These are phyloP conservation scores for Notamacropus eugenii DNA, from an alignment of 2,797 vertebrate species.

Conservation along the genomic window DNA sequence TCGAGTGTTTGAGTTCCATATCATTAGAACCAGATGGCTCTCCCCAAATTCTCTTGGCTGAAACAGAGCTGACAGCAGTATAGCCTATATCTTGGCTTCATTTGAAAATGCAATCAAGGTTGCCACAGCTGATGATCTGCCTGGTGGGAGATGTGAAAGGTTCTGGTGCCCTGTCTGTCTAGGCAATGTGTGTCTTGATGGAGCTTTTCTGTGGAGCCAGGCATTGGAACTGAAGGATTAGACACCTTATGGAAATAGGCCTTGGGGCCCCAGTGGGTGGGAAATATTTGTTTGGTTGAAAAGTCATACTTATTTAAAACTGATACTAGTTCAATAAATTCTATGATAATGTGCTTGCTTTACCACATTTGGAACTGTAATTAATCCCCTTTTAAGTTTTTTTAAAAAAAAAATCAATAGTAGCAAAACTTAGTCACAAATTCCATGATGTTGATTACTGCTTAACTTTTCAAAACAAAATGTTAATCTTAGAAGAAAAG, in stretches of 20 bases:
- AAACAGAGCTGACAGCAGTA: conserved; percentile 57
- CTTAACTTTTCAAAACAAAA: background rate
- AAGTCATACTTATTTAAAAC: background rate
- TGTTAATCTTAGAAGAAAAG: conserved; percentile 18
- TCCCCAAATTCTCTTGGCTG: conserved; percentile 65
- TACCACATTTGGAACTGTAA: conserved; percentile 36
- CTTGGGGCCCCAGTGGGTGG: background rate
- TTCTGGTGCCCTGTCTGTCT: conserved; percentile 65
- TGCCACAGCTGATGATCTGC: conserved; percentile 76
- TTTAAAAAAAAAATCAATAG: background rate
- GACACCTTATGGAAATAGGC: background rate
- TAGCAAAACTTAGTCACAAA: background rate
- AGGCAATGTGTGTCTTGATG: background rate
- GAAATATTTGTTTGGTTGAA: conserved; percentile 60
- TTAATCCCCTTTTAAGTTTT: conserved; percentile 25
- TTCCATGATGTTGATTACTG: background rate
- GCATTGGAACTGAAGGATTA: background rate
- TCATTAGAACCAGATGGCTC: conserved; percentile 78
- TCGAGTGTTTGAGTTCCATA: conserved; percentile 70
- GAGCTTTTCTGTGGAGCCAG: background rate
- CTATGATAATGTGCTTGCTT: background rate
- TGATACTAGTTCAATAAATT: background rate
- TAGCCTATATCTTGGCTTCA: conserved; percentile 72
- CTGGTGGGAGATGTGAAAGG: conserved; percentile 67
- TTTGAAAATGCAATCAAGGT: conserved; percentile 72